A percentile compares a stretch with the other conserved stretches of the same genome.
Conservation (phyloP, 2,113 vertebrate genomes). For the Pimephales promelas region DNA sequence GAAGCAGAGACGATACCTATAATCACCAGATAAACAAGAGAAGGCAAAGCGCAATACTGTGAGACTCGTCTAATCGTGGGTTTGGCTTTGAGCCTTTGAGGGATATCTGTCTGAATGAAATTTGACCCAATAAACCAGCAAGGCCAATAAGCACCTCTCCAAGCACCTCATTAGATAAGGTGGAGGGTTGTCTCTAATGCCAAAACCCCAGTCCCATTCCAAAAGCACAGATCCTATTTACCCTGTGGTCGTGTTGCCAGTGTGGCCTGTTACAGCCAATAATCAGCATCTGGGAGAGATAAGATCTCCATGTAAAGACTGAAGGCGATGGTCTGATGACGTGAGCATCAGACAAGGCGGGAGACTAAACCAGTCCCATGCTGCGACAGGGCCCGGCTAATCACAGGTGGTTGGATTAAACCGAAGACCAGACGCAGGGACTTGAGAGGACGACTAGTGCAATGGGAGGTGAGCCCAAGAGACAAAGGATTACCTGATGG, state of each 20-base stretch:
- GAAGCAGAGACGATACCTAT: conserved; percentile 39
- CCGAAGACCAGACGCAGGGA: conserved; percentile 17
- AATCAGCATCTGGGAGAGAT: conserved; percentile 36
- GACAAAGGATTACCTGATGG: conserved; percentile 47
- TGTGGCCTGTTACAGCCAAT: conserved; percentile 35
- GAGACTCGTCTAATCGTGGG: conserved; percentile 4
- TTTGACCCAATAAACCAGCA: conserved; percentile 52
- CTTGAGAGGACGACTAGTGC: conserved; percentile 22
- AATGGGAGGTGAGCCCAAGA: conserved; percentile 25
- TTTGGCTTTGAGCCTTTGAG: conserved; percentile 42
- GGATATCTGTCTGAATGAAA: conserved; percentile 50
- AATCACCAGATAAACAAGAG: conserved; percentile 2
- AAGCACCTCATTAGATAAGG: conserved; percentile 55
- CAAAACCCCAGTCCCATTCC: conserved; percentile 18
- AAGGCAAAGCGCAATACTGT: conserved; percentile 21
- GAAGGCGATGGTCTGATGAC: neutral
- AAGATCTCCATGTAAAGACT: neutral
- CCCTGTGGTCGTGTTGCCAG: conserved; percentile 37
- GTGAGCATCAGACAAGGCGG: neutral
- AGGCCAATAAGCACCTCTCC: conserved; percentile 32
- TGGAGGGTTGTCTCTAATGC: conserved; percentile 41
- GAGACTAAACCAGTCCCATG: conserved; percentile 43
- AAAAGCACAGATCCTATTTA: conserved; percentile 1
- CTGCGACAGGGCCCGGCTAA: conserved; percentile 17
- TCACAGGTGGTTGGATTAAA: conserved; percentile 20